Conservation (phyloP, 2,888 invertebrate species). For the Unio delphinus region DNA sequence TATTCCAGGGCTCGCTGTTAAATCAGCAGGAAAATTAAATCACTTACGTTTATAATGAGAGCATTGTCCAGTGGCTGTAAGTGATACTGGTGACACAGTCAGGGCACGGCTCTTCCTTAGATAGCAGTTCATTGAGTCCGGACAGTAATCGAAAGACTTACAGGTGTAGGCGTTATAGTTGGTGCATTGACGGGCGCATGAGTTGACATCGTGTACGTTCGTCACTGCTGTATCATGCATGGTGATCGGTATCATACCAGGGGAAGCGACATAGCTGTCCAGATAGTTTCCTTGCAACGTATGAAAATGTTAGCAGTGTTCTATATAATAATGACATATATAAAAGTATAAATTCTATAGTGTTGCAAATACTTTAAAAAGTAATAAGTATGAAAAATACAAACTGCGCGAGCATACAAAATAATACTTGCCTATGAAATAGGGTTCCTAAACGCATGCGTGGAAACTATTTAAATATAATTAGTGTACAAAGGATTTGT, state of each 20-base stretch:
- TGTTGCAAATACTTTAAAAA: too few species aligned
- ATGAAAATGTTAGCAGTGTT: background rate
- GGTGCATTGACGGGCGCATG: slow-evolving; percentile 43
- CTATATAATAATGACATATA: too few species aligned
- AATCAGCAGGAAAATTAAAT: background rate
- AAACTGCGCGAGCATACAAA: too few species aligned
- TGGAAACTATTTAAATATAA: too few species aligned
- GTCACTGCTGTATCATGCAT: slow-evolving; percentile 20
- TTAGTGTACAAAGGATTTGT: too few species aligned
- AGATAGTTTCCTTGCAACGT: slow-evolving; percentile 40
- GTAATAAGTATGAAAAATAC: too few species aligned
- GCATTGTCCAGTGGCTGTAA: slow-evolving; percentile 4
- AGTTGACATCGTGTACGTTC: slow-evolving; percentile 18
- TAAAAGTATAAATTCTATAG: too few species aligned
- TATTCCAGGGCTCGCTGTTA: too few species aligned
- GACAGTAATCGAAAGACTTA: slow-evolving; percentile 36
- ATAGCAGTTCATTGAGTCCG: slow-evolving; percentile 23
- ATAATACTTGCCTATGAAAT: too few species aligned
- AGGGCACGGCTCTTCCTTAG: slow-evolving; percentile 16
- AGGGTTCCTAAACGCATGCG: too few species aligned
- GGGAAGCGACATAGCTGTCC: slow-evolving; percentile 27
- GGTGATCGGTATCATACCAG: slow-evolving; percentile 29
- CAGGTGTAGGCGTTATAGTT: slow-evolving; percentile 11
- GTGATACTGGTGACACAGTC: slow-evolving; percentile 4
- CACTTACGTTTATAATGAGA: slow-evolving; percentile 18